These are phyloP conservation scores for Hyposoter didymator DNA, from an alignment of 2,888 invertebrate species.

Conservation along the genomic window DNA sequence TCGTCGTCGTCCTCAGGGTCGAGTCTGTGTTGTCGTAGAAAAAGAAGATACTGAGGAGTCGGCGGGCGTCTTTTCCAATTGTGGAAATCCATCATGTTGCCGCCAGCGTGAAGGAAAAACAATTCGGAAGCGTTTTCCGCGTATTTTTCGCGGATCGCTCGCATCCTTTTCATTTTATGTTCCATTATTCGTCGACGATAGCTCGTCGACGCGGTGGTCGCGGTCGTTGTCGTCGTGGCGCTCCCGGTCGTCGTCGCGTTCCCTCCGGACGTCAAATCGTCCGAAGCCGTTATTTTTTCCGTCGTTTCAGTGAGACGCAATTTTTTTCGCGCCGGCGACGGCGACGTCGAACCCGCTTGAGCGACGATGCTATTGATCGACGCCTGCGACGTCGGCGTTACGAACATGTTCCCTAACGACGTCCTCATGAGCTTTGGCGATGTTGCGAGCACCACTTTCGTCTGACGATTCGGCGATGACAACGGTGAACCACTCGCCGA, in stretches of 20 bases:
- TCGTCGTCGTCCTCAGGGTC: slow-evolving; percentile 87
- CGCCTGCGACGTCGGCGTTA: slow-evolving; percentile 75
- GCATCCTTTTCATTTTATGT: slow-evolving; percentile 89
- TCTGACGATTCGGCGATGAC: slow-evolving; percentile 79
- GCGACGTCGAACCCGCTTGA: slow-evolving; percentile 65
- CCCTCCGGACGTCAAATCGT: slow-evolving; percentile 45
- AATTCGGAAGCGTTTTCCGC: slow-evolving; percentile 93
- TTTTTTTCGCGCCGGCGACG: slow-evolving; percentile 85
- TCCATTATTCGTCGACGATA: slow-evolving; percentile 89
- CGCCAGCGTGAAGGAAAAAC: slow-evolving; percentile 94
- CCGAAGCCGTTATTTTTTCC: slow-evolving; percentile 79
- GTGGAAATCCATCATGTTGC: slow-evolving; percentile 95
- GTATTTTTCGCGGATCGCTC: slow-evolving; percentile 89
- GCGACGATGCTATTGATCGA: slow-evolving; percentile 60
- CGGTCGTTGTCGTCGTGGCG: slow-evolving; percentile 36
- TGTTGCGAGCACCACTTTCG: slow-evolving; percentile 82
- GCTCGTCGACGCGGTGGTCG: slow-evolving; percentile 68
- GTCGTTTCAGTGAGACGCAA: slow-evolving; percentile 82
- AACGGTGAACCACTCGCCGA: slow-evolving; percentile 77
- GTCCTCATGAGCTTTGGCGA: slow-evolving; percentile 82
- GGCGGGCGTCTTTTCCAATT: slow-evolving; percentile 93
- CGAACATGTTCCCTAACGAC: slow-evolving; percentile 82
- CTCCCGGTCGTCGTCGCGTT: slow-evolving; percentile 53
- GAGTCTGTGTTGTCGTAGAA: slow-evolving; percentile 90
- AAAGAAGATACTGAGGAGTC: slow-evolving; percentile 90